Conservation (phyloP, 2,888 invertebrate genomes). For the Trissolcus japonicus region DNA sequence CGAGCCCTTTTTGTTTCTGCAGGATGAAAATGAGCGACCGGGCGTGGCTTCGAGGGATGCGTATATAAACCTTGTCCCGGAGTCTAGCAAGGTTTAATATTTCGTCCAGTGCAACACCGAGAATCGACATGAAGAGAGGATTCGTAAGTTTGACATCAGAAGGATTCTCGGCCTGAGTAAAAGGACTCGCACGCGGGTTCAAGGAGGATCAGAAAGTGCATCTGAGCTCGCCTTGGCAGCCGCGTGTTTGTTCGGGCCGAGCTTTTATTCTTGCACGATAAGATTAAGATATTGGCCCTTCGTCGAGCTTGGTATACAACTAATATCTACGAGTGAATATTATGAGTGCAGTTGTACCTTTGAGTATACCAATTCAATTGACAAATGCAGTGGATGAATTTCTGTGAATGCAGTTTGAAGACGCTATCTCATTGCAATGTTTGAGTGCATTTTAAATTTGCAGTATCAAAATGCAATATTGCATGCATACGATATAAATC, state of each 20-base stretch:
- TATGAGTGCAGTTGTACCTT: background rate
- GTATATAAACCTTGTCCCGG: constrained; percentile 62
- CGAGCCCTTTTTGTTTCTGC: constrained; percentile 42
- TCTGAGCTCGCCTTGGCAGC: constrained; percentile 10
- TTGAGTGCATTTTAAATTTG: too few species aligned
- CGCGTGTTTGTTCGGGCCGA: constrained; percentile 3
- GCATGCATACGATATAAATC: too few species aligned
- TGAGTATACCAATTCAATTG: background rate
- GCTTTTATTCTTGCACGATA: background rate
- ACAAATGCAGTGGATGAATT: too few species aligned
- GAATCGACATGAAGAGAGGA: constrained; percentile 62
- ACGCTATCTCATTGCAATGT: too few species aligned
- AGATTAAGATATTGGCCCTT: background rate
- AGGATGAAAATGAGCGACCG: constrained; percentile 54
- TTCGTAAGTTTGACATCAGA: constrained; percentile 60
- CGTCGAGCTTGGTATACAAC: background rate
- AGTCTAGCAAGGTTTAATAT: constrained; percentile 41
- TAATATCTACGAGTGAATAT: background rate
- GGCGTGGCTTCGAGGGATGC: constrained; percentile 59
- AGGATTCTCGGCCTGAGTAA: constrained; percentile 9
- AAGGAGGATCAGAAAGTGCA: constrained; percentile 21
- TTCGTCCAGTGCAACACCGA: constrained; percentile 34
- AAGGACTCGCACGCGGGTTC: constrained; percentile 11
- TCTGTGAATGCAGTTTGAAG: too few species aligned
- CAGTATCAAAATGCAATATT: too few species aligned